Evolutionary conservation across 1,140 invertebrate genomes (phyloP).

Genomic region (Caenorhabditis brenneri): DNA sequence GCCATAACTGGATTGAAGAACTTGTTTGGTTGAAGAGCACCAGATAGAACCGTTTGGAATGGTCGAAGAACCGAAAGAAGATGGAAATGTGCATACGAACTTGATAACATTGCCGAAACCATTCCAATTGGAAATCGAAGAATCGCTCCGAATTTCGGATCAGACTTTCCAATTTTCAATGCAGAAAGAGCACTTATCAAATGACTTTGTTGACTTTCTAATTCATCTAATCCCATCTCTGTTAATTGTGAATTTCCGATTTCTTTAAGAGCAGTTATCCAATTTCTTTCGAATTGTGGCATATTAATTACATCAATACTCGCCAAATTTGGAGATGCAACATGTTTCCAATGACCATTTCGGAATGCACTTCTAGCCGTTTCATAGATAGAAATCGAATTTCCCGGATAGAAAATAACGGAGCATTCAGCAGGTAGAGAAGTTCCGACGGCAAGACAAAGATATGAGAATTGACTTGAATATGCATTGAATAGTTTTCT

Average conservation of each 20-base stretch:
- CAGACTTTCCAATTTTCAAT: not conserved
- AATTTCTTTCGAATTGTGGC: slow-evolving; percentile 4
- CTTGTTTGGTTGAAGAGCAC: not conserved
- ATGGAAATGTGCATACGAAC: slow-evolving; percentile 17
- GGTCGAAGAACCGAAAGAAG: not conserved
- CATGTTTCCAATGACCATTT: slow-evolving; percentile 11
- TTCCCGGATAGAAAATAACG: not conserved
- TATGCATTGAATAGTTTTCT: not conserved
- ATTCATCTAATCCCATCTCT: not conserved
- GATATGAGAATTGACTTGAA: slow-evolving; percentile 12
- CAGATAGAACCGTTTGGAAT: not conserved
- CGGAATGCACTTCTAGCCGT: slow-evolving; percentile 10
- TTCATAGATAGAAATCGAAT: not conserved
- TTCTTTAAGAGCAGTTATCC: slow-evolving; percentile 10
- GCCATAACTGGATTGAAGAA: slow-evolving; percentile 19
- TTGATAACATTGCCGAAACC: not conserved
- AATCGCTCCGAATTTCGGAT: not conserved
- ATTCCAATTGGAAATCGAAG: slow-evolving; percentile 36
- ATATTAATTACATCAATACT: not conserved
- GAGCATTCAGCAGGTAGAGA: not conserved
- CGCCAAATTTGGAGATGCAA: not conserved
- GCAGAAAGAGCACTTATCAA: not conserved
- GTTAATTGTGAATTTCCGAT: not conserved
- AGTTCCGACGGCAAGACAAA: slow-evolving; percentile 1
- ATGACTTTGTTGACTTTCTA: not conserved